phyloP scores from a whole-genome alignment of 2,113 vertebrate species.

The Phocoena sinus region DNA sequence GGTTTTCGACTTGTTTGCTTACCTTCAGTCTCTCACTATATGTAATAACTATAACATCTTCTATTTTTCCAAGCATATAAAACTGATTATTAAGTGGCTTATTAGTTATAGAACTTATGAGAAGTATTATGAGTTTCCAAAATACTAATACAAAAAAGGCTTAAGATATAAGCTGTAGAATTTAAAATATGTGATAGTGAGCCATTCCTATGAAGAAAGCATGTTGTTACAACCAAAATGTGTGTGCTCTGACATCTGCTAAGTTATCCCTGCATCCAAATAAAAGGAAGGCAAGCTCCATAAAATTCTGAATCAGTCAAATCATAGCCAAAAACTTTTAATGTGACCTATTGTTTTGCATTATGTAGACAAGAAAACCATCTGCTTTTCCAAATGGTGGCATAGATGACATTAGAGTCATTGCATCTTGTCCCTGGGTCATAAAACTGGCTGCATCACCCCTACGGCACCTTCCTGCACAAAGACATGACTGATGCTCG shows the following conservation, averaged over 20 bases:
- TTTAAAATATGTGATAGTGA: not conserved
- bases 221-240: not conserved
- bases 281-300: not conserved
- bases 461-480: not conserved
- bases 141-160: not conserved
- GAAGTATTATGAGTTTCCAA: not conserved
- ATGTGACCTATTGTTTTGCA: not conserved
- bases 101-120: not conserved
- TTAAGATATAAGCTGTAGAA: not conserved
- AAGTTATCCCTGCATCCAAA: not conserved
- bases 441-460: fast-evolving
- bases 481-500: not conserved
- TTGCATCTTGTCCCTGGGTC: not conserved
- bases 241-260: not conserved
- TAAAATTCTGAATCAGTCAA: not conserved
- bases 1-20: not conserved
- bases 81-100: not conserved
- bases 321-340: not conserved
- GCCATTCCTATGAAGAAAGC: not conserved
- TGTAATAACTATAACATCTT: not conserved
- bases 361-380: not conserved
- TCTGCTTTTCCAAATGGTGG: not conserved
- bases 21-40: not conserved
- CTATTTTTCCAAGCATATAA: not conserved
- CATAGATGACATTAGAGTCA: not conserved